Base-by-base conservation (phyloP, 2,888 invertebrate genomes). In the Amorpha juglandis region DNA sequence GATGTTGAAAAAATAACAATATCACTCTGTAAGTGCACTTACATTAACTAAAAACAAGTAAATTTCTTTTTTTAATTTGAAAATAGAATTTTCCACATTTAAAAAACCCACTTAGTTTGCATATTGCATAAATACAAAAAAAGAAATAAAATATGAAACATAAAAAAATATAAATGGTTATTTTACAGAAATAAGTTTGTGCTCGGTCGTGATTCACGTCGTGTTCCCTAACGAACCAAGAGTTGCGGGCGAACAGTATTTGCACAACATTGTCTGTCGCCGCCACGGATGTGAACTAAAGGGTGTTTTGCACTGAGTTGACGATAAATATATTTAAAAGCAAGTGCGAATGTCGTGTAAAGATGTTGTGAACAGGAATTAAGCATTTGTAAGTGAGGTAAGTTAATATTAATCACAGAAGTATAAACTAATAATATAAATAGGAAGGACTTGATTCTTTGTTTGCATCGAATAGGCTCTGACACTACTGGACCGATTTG, bases 241-340 rank as follows among this genome's bases (percentile, higher is more conserved):
- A 63, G 62, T 64, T 67, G 67, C 51, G 67, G 64, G 62, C 66
- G 62, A 35, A 58, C 64, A 50, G 45, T 67, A 62, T 67, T 67
- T 67, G 67, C 64, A 67, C 67, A 64, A 67, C 67, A 67, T 67
- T 67, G 67, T 67, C 67, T 64, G 65, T 50, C 52, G 62, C 64
- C 63, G 62, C 42, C 62, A 21, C 51, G 50, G 58, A 50, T 67
- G 58, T 21, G 38, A 62, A 55, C 27, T 67, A 67, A 67, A 62
- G 64, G 64, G 58, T 55, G 50, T 48, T 67, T 67, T 62, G 51
- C 67, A 64, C 63, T 62, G 50, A 63, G 58, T 42, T 38, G 21
- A 50, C 48, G 19, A 45, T 35, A 63, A 63, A 63, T 58, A 65
- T 58, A 48, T 58, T 64, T 38, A 58, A 35, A 45, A 58, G 42